Percentiles rank a stretch among this genome's conserved stretches.
These are phyloP conservation scores for Eupithecia abbreviata DNA, from an alignment of 2,888 invertebrate genomes.

Conservation along the genomic window DNA sequence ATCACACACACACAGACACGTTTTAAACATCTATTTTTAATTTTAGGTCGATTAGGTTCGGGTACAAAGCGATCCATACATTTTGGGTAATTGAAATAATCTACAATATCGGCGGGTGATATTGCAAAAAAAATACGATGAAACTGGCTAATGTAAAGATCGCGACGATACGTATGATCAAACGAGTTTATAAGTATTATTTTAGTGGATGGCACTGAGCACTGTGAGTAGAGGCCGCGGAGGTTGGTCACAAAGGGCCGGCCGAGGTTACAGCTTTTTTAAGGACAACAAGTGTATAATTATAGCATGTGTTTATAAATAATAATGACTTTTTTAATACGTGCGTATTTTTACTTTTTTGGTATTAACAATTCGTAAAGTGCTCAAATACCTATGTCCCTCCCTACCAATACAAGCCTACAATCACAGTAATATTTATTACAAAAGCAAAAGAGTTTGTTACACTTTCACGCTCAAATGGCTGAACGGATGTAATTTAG, in stretches of 20 bases:
- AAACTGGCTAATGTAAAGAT: conserved; percentile 46
- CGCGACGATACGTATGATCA: conserved; percentile 46
- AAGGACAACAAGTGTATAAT: conserved; percentile 49
- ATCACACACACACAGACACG: too few relatives aligned
- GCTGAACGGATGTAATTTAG: background rate
- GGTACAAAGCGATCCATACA: background rate
- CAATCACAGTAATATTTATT: background rate
- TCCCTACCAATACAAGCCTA: background rate
- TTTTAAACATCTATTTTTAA: background rate
- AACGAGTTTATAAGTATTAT: conserved; percentile 66
- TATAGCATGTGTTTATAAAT: background rate
- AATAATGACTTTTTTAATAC: background rate
- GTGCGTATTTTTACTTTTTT: background rate
- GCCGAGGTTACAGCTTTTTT: conserved; percentile 68
- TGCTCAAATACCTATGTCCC: background rate
- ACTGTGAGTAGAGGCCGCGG: conserved; percentile 65
- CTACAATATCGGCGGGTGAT: background rate
- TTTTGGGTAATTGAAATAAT: background rate
- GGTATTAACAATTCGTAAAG: background rate
- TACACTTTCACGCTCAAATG: background rate
- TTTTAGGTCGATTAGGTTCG: background rate
- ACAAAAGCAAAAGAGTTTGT: background rate
- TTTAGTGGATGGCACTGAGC: conserved; percentile 65
- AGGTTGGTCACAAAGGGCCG: conserved; percentile 79
- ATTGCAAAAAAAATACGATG: conserved; percentile 32